Evolutionary conservation across 1,140 invertebrate species (phyloP).

Genomic region (Papilio glaucus): DNA sequence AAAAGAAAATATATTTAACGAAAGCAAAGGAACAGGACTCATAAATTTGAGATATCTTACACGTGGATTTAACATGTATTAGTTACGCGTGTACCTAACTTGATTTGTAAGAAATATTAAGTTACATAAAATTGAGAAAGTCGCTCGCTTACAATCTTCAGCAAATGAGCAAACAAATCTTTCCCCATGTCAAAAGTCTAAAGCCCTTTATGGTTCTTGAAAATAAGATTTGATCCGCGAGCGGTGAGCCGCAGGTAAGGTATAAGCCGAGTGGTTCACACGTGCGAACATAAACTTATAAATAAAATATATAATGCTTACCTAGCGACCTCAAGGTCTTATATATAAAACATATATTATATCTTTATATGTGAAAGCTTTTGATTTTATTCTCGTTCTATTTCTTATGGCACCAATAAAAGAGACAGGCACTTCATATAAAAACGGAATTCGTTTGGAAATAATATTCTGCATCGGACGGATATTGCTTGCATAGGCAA

Average conservation of each 20-base stretch:
- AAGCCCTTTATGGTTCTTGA: not conserved
- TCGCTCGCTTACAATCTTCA: not conserved
- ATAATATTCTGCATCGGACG: slow-evolving; percentile 13
- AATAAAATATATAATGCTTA: too few relatives aligned
- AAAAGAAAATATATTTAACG: too few relatives aligned
- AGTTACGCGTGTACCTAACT: too few relatives aligned
- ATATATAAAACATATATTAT: too few relatives aligned
- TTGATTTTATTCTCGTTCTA: not conserved
- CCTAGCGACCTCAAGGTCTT: too few relatives aligned
- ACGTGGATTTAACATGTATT: too few relatives aligned
- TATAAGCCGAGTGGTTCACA: too few relatives aligned
- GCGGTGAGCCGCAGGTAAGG: too few relatives aligned
- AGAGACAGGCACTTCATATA: not conserved
- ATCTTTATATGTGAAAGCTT: not conserved
- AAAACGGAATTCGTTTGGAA: slow-evolving; percentile 1
- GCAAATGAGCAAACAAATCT: not conserved
- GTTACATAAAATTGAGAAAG: not conserved
- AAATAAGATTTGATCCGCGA: not conserved
- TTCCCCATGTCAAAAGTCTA: not conserved
- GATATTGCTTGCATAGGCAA: slow-evolving; percentile 42
- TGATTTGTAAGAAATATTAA: too few relatives aligned
- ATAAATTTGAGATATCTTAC: too few relatives aligned
- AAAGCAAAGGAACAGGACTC: too few relatives aligned
- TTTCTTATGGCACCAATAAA: not conserved
- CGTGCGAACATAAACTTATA: too few relatives aligned